These are phyloP conservation scores for Coregonus ussuriensis DNA, from an alignment of 2,797 vertebrate genomes.

Conservation along the genomic window DNA sequence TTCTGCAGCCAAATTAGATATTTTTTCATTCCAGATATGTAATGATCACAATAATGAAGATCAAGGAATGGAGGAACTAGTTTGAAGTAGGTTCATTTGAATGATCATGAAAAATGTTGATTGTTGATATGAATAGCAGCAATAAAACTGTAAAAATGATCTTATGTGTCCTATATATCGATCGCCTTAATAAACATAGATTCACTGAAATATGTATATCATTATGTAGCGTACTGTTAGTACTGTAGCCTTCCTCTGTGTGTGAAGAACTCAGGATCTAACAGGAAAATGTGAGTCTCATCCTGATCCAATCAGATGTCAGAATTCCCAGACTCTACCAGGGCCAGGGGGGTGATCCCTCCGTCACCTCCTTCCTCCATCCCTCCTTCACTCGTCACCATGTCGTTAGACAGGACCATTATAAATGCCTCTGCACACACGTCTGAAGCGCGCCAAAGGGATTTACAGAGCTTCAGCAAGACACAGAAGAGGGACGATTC, in stretches of 20 bases:
- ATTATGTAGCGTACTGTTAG: not conserved
- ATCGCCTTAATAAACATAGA: not conserved
- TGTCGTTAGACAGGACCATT: constrained; percentile 45
- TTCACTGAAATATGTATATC: not conserved
- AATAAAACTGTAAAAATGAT: too few species aligned
- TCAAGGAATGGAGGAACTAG: not conserved
- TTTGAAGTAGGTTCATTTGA: not conserved
- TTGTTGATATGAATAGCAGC: not conserved
- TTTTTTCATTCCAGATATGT: not conserved
- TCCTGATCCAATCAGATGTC: constrained; percentile 38
- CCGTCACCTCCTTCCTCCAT: constrained; percentile 50
- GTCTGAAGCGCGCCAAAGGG: constrained; percentile 61
- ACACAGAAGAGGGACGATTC: constrained; percentile 28
- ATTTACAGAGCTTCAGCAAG: constrained; percentile 19
- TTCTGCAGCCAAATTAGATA: not conserved
- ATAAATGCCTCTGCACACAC: constrained; percentile 51
- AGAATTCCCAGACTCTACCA: constrained; percentile 35
- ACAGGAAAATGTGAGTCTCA: constrained; percentile 54
- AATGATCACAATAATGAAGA: not conserved
- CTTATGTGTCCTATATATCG: not conserved
- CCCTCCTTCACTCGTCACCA: constrained; percentile 66
- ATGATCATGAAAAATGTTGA: not conserved
- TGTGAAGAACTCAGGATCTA: constrained; percentile 23
- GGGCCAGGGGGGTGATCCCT: constrained; percentile 28
- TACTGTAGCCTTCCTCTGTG: not conserved